A percentile compares a stretch with the other conserved stretches of the same genome.
phyloP scores from a whole-genome alignment of 2,888 invertebrate species.

The Proisotoma minuta region DNA sequence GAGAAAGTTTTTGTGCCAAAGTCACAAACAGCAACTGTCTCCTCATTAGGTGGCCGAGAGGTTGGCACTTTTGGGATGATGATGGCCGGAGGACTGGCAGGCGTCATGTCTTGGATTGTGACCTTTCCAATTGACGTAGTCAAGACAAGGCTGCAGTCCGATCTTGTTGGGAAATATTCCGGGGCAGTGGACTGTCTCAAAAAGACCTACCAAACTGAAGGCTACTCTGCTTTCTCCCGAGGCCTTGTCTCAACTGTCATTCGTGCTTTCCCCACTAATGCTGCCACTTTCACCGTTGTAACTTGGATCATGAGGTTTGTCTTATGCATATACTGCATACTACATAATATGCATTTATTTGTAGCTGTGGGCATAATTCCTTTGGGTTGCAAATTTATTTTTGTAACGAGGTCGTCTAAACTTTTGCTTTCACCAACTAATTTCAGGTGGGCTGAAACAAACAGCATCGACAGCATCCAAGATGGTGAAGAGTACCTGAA shows the following conservation, averaged over 20 bases:
- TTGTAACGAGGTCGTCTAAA: neutral
- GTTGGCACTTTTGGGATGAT: constrained; percentile 65
- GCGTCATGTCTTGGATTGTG: constrained; percentile 76
- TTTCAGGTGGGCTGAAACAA: constrained; percentile 29
- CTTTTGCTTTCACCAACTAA: neutral
- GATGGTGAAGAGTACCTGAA: constrained; percentile 28
- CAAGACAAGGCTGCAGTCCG: constrained; percentile 80
- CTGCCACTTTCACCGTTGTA: constrained; percentile 84
- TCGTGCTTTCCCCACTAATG: constrained; percentile 88
- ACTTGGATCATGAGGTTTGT: constrained; percentile 64
- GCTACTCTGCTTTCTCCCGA: constrained; percentile 65
- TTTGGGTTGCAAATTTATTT: neutral
- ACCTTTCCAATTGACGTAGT: constrained; percentile 86
- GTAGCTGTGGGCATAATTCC: too few relatives aligned
- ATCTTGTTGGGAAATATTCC: constrained; percentile 59
- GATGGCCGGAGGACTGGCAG: constrained; percentile 78
- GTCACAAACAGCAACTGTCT: neutral
- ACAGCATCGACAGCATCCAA: constrained; percentile 16
- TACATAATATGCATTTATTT: too few relatives aligned
- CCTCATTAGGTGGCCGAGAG: constrained; percentile 49
- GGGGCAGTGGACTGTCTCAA: constrained; percentile 69
- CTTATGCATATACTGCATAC: neutral
- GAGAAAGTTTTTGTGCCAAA: neutral
- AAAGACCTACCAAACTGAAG: constrained; percentile 66
- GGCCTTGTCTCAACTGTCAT: constrained; percentile 74